A percentile compares a stretch with the other conserved stretches of the same genome.
phyloP scores from a whole-genome alignment of 2,797 vertebrate genomes.

The Acanthurus leucopareius region DNA sequence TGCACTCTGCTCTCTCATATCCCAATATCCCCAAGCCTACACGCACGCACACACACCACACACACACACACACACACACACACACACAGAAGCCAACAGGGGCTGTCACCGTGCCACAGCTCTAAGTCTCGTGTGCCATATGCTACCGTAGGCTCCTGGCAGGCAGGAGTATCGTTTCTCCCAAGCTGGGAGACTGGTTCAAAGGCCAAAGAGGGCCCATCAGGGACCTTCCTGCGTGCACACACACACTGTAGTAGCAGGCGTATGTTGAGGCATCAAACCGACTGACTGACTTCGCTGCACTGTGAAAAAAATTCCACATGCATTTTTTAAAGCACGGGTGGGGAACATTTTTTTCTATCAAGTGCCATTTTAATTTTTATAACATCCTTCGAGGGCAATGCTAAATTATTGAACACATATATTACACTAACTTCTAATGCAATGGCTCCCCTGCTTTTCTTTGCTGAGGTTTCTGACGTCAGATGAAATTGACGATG shows the following conservation, averaged over 20 bases:
- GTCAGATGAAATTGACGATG: too few relatives aligned
- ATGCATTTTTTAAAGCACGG: background rate
- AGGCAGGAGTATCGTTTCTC: constrained; percentile 54
- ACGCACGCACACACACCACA: constrained; percentile 31
- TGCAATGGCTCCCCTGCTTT: too few relatives aligned
- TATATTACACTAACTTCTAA: too few relatives aligned
- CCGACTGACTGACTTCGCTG: constrained; percentile 17
- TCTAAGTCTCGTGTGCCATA: constrained; percentile 66
- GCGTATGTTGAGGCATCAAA: constrained; percentile 16
- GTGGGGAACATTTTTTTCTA: too few relatives aligned
- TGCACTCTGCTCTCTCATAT: constrained; percentile 69
- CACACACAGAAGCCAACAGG: constrained; percentile 52
- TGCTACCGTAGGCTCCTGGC: constrained; percentile 70
- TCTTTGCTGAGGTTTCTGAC: too few relatives aligned
- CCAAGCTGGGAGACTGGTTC: constrained; percentile 60
- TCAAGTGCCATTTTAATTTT: too few relatives aligned
- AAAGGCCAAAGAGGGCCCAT: constrained; percentile 74
- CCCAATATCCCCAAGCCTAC: constrained; percentile 53
- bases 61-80: constrained; percentile 33
- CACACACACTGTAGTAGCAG: constrained; percentile 19
- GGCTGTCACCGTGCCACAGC: constrained; percentile 65
- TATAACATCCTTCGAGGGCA: too few relatives aligned
- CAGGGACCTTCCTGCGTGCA: constrained; percentile 37
- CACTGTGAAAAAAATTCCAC: background rate
- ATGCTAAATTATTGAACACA: too few relatives aligned